Evolutionary conservation across 2,797 vertebrate species (phyloP).

Genomic region (Hylomyscus alleni): DNA sequence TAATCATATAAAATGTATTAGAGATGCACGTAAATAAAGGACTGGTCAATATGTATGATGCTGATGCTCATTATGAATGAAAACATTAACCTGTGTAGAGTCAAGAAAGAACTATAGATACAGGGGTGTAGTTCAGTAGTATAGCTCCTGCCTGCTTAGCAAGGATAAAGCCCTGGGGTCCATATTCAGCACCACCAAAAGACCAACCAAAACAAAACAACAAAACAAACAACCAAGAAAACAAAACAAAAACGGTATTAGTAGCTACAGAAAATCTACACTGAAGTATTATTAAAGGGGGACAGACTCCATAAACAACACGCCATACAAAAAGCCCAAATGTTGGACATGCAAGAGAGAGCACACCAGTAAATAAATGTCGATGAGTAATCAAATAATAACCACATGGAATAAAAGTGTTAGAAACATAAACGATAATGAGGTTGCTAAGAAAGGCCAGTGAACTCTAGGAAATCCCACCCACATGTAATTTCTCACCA

Average conservation of each 20-base stretch:
- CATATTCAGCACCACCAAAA: neutral
- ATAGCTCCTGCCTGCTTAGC: neutral
- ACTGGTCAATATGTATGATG: neutral
- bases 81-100: neutral
- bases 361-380: neutral
- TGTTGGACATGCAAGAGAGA: neutral
- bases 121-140: rapidly evolving
- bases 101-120: neutral
- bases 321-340: neutral
- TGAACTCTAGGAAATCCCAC: conserved; percentile 30
- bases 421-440: conserved; percentile 26
- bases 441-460: neutral
- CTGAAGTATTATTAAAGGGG: neutral
- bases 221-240: neutral
- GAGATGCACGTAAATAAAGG: neutral
- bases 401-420: neutral
- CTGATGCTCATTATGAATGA: neutral
- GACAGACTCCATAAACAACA: neutral
- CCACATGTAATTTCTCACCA: neutral
- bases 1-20: neutral
- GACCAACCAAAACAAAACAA: too few relatives aligned
- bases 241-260: neutral
- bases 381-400: neutral
- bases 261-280: neutral
- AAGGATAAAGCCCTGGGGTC: neutral